Evolutionary conservation across 2,888 invertebrate genomes (phyloP).

Genomic region (Cheilosia variabilis): DNA sequence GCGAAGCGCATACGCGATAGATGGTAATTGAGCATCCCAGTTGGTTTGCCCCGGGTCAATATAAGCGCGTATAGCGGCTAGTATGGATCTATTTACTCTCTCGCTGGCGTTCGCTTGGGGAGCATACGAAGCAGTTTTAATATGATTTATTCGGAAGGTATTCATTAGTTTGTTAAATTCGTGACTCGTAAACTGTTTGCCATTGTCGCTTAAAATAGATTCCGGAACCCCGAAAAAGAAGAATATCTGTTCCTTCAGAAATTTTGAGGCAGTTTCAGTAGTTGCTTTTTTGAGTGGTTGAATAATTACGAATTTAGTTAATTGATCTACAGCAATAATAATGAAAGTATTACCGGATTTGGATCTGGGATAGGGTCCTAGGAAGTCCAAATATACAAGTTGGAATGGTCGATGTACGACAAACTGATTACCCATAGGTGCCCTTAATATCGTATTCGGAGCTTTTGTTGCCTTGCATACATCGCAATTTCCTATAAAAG

Average conservation of each 20-base stretch:
- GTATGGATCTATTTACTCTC: too few species aligned
- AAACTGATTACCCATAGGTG: not conserved
- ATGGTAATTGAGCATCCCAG: too few species aligned
- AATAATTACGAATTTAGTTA: not conserved
- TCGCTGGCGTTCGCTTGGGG: too few species aligned
- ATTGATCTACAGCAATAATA: not conserved
- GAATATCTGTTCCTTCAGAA: not conserved
- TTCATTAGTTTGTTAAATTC: not conserved
- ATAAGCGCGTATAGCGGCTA: too few species aligned
- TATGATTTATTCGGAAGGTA: not conserved
- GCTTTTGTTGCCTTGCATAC: not conserved
- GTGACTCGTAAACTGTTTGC: not conserved
- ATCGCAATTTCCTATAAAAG: too few species aligned
- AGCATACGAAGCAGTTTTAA: not conserved
- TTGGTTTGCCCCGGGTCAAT: too few species aligned
- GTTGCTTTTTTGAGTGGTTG: not conserved
- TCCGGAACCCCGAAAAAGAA: not conserved
- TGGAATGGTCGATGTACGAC: not conserved
- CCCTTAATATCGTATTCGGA: not conserved
- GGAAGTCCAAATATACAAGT: not conserved
- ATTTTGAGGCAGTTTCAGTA: not conserved
- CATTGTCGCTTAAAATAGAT: not conserved
- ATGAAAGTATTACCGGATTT: not conserved
- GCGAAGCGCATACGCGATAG: too few species aligned
- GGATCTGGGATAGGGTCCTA: not conserved